Evolutionary conservation across 2,888 invertebrate genomes (phyloP).

Genomic region (Torymus texanus): DNA sequence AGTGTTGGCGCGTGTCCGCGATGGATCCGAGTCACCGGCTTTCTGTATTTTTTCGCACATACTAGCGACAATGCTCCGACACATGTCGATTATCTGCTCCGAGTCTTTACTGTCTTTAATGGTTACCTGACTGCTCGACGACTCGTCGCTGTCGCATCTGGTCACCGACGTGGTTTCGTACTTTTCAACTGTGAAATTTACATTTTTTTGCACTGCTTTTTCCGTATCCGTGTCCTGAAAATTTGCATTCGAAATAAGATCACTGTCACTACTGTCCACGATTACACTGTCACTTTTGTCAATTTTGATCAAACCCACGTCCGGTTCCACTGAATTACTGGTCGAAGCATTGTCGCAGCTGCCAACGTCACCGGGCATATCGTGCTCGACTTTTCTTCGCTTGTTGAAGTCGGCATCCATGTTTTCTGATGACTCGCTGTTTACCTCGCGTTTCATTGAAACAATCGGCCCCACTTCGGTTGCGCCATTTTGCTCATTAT

Average conservation of each 20-base stretch:
- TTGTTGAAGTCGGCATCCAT: background rate
- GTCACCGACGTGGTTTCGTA: too few species aligned
- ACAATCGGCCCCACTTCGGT: too few species aligned
- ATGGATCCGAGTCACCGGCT: background rate
- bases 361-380: too few species aligned
- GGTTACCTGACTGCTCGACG: background rate
- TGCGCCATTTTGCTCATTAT: background rate
- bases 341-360: background rate
- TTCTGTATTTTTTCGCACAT: conserved; percentile 9
- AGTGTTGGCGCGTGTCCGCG: too few species aligned
- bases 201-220: too few species aligned
- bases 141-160: too few species aligned
- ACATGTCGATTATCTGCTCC: conserved; percentile 11
- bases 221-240: too few species aligned
- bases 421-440: background rate
- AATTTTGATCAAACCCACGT: background rate
- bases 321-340: background rate
- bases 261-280: background rate
- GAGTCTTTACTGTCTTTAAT: background rate
- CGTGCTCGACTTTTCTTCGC: conserved; percentile 24
- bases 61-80: conserved; percentile 1
- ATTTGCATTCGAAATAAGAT: background rate
- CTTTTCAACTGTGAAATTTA: too few species aligned
- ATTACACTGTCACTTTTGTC: background rate
- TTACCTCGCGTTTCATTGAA: background rate